Evolutionary conservation across 2,888 invertebrate species (phyloP), one percentile per base, ranked within the genome.

Genomic region (Cordylochernes scorpioides): DNA sequence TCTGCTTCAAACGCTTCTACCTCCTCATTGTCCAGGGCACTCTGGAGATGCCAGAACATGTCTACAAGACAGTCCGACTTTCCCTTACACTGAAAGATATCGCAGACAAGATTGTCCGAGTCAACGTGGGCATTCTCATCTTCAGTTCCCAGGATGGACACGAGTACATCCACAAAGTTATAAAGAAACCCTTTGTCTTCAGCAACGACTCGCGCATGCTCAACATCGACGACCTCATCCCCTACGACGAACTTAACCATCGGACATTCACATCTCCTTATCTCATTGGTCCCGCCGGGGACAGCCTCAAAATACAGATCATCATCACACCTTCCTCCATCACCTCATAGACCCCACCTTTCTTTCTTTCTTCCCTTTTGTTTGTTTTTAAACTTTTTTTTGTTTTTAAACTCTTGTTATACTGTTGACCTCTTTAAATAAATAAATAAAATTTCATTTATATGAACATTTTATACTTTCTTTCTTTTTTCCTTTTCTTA

Each of bases 1-100:
- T 80, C 0, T 74, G 74, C 66, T 86, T 78, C 53, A 65, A 68
- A 41, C 73, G 71, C 52, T 80, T 68, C 45, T 63, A 65, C 46
- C 60, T 78, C 26, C 77, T 78, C 28, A 68, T 68, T 2, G 72
- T 73, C 68, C 50, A 48, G 34, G 45, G 46, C 3, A 52, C 50
- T 24, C 40, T 47, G 14, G 50, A 50, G 19, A 45, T 54, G 25
- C 47, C 48, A 5, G 80, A 80, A 46, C 67, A 68, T 40, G 69
- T 75, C 2, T 56, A 77, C 13, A 63, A 69, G 14, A 80, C 78
- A 1, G 78, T 84, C 2, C 61, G 86, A 29, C 59, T 86, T 17
- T 51, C 57, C 3, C 61, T 86, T 30, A 73, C 74, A 0, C 74
- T 29, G 10, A 69, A 71, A 48, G 67, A 67, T 25, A 30, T 31